Evolutionary conservation across 2,113 vertebrate species (phyloP).

Genomic region (Corythornis cristatus): DNA sequence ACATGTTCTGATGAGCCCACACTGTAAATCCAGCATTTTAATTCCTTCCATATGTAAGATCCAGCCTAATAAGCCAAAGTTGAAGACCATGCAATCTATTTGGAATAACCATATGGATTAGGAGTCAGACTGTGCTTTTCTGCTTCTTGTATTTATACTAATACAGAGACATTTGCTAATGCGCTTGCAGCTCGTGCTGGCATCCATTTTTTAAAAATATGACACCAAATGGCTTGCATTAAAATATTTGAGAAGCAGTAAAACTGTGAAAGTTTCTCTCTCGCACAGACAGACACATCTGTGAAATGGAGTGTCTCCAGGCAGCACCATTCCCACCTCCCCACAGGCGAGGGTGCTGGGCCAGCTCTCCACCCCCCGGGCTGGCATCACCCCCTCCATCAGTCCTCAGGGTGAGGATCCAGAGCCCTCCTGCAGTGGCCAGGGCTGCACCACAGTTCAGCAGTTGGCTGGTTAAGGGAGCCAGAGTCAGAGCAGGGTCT

Average conservation of each 20-base stretch:
- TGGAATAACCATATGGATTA: slow-evolving; percentile 58
- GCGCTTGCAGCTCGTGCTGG: slow-evolving; percentile 30
- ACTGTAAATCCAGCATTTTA: slow-evolving; percentile 60
- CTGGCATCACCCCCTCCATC: neutral
- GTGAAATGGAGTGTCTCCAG: neutral
- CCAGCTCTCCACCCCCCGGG: rapidly evolving
- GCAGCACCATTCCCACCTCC: neutral
- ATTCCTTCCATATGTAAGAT: slow-evolving; percentile 62
- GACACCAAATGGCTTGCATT: slow-evolving; percentile 63
- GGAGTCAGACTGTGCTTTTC: slow-evolving; percentile 60
- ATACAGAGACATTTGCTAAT: slow-evolving; percentile 40
- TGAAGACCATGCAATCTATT: slow-evolving; percentile 61
- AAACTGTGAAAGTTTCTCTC: slow-evolving; percentile 40
- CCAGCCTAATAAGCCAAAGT: slow-evolving; percentile 49
- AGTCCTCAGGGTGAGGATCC: neutral
- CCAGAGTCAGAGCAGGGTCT: neutral
- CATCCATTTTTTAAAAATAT: slow-evolving; percentile 35
- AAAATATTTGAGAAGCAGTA: slow-evolving; percentile 54
- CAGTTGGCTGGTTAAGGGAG: neutral
- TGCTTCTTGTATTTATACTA: slow-evolving; percentile 57
- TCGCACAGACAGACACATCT: neutral
- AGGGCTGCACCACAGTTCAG: neutral
- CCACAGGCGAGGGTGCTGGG: neutral
- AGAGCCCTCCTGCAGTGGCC: rapidly evolving
- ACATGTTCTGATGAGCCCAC: slow-evolving; percentile 56